phyloP scores from a whole-genome alignment of 2,888 invertebrate genomes.

The Aromia moschata region DNA sequence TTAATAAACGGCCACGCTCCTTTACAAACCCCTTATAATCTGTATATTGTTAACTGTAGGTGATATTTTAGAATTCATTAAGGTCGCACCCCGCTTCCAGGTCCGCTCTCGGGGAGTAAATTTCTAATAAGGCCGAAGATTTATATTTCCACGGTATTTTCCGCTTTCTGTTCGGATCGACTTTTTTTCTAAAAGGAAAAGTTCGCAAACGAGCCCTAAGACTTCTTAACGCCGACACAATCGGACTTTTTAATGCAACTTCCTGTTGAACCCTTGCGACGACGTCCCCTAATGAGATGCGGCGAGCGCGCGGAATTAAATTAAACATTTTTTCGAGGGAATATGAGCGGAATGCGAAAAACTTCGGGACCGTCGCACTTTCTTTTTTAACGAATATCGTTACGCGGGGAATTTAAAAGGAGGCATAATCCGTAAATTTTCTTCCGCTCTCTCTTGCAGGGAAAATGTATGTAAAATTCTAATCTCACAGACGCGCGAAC shows the following conservation, averaged over 20 bases:
- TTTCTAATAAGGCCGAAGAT: too few relatives aligned
- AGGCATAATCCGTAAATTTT: too few relatives aligned
- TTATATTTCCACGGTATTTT: too few relatives aligned
- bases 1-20: too few relatives aligned
- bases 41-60: too few relatives aligned
- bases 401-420: neutral
- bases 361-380: neutral
- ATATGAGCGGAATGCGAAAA: neutral
- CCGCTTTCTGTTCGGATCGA: neutral
- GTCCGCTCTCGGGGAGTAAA: too few relatives aligned
- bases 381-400: neutral
- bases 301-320: conserved; percentile 4
- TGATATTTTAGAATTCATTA: too few relatives aligned
- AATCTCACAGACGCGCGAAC: too few relatives aligned
- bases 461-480: too few relatives aligned
- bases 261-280: conserved; percentile 2
- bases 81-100: too few relatives aligned
- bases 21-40: too few relatives aligned
- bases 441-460: too few relatives aligned
- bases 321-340: conserved; percentile 14
- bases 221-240: conserved; percentile 15
- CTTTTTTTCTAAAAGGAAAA: conserved; percentile 12
- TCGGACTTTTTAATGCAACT: conserved; percentile 21
- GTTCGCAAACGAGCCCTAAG: conserved; percentile 10
- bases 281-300: conserved; percentile 11